Conservation (phyloP, 2,888 invertebrate genomes). For the Orchesellides sinensis region DNA sequence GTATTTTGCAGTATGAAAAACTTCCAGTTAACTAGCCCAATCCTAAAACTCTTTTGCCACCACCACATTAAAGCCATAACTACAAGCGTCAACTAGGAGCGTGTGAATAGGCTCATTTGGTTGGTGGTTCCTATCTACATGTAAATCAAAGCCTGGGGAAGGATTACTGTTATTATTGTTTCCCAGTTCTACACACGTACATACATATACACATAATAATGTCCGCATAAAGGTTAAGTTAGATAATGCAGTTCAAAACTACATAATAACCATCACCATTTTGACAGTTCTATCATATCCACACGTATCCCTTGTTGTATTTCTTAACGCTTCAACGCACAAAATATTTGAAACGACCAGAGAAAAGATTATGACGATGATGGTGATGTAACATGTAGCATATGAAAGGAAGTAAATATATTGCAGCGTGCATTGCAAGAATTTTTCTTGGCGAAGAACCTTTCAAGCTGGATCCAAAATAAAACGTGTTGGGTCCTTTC, state of each 20-base stretch:
- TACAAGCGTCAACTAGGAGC: not conserved
- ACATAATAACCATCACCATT: not conserved
- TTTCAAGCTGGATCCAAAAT: no score
- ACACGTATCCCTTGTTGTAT: no score
- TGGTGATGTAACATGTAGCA: no score
- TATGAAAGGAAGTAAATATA: no score
- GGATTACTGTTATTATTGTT: conserved; percentile 23
- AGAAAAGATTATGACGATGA: no score
- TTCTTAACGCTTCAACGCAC: no score
- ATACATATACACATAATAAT: not conserved
- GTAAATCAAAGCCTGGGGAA: conserved; percentile 27
- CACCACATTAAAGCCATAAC: conserved; percentile 2
- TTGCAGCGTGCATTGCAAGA: no score
- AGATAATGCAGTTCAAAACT: not conserved
- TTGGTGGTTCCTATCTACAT: conserved; percentile 14
- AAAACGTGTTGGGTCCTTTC: no score
- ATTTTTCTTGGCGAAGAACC: no score
- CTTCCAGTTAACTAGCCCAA: not conserved
- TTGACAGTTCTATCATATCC: no score
- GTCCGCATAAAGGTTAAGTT: not conserved
- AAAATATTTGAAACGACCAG: no score
- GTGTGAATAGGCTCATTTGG: conserved; percentile 20
- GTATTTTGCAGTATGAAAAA: not conserved
- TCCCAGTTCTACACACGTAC: not conserved
- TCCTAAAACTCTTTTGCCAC: not conserved